A percentile compares a stretch with the other conserved stretches of the same genome.
Conservation (phyloP, 2,113 vertebrate species). For the Hiodon alosoides region DNA sequence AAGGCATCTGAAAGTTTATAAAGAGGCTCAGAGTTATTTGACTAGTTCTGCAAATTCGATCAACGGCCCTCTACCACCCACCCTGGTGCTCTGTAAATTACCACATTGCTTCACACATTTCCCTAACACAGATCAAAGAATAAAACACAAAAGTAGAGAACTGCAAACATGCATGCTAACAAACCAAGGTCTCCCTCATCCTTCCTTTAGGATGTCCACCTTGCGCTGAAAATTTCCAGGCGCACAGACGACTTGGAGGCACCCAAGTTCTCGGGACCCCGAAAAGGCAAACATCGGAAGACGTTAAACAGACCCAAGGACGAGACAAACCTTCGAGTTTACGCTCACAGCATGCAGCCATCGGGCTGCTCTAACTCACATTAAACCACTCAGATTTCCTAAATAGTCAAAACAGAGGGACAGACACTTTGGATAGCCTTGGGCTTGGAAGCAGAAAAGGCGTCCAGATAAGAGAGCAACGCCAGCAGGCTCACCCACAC, state of each 20-base stretch:
- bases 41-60: constrained; percentile 20
- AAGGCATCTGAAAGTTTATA: constrained; percentile 38
- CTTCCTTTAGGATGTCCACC: too few species aligned
- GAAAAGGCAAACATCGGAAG: too few species aligned
- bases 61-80: constrained; percentile 33
- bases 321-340: constrained; percentile 26
- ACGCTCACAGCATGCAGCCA: constrained; percentile 33
- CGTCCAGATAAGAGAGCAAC: constrained; percentile 34
- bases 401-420: constrained; percentile 50
- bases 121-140: too few species aligned
- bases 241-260: too few species aligned
- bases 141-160: too few species aligned
- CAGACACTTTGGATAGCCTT: constrained; percentile 37
- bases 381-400: constrained; percentile 45
- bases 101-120: too few species aligned
- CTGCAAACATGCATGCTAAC: too few species aligned
- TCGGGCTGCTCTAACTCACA: constrained; percentile 31
- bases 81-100: not conserved
- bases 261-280: too few species aligned
- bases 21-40: constrained; percentile 6
- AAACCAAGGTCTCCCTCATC: too few species aligned
- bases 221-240: too few species aligned
- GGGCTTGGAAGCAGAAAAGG: constrained; percentile 43
- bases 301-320: constrained; percentile 36
- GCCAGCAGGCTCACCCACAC: constrained; percentile 10